phyloP scores from a whole-genome alignment of 1,140 invertebrate species.

The Argopecten irradians region DNA sequence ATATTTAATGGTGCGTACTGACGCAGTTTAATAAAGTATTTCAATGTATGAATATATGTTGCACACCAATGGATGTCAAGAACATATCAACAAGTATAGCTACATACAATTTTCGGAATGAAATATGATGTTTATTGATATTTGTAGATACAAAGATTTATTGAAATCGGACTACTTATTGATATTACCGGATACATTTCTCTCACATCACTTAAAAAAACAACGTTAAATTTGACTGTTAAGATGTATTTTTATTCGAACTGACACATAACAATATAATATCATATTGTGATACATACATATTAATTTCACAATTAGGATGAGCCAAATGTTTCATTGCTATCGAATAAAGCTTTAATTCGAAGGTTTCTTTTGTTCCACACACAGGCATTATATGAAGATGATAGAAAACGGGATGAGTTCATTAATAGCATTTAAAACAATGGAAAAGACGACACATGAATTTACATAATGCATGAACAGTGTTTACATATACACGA shows the following conservation, averaged over 20 bases:
- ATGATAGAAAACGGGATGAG: neutral
- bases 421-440: neutral
- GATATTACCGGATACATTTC: too few species aligned
- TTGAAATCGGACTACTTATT: too few species aligned
- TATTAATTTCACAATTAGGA: neutral
- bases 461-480: neutral
- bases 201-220: too few species aligned
- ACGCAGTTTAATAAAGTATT: too few species aligned
- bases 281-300: neutral
- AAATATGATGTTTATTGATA: too few species aligned
- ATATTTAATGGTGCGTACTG: too few species aligned
- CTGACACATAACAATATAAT: neutral
- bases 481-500: neutral
- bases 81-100: too few species aligned
- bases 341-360: neutral
- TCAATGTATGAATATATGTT: too few species aligned
- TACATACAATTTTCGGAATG: too few species aligned
- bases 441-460: neutral
- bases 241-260: neutral
- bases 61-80: too few species aligned
- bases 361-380: neutral
- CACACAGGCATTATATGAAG: neutral
- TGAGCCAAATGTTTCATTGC: neutral
- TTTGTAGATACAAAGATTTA: too few species aligned
- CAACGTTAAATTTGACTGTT: neutral